Evolutionary conservation across 1,140 invertebrate genomes (phyloP).

Genomic region (Microplitis demolitor): DNA sequence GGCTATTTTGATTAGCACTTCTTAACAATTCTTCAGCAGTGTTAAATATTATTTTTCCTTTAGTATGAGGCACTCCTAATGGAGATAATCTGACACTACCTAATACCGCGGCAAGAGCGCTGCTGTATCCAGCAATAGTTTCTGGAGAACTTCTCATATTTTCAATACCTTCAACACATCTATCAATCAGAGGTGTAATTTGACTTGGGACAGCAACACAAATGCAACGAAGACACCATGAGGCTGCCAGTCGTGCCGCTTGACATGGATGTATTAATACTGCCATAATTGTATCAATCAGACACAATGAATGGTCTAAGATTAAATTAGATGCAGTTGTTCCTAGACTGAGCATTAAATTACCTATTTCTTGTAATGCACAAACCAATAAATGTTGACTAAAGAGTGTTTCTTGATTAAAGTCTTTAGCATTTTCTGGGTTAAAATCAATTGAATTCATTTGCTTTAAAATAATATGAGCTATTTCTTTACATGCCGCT

Average conservation of each 20-base stretch:
- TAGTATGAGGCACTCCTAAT: constrained; percentile 93
- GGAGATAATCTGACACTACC: constrained; percentile 90
- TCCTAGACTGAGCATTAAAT: constrained; percentile 83
- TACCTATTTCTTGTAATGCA: constrained; percentile 90
- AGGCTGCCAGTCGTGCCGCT: constrained; percentile 87
- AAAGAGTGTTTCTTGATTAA: constrained; percentile 87
- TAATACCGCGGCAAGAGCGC: constrained; percentile 89
- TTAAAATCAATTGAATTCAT: constrained; percentile 94
- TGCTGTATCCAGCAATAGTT: constrained; percentile 92
- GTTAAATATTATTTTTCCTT: constrained; percentile 95
- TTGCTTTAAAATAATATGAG: constrained; percentile 89
- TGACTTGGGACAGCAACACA: constrained; percentile 92
- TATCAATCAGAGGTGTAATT: constrained; percentile 90
- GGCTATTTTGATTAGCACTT: constrained; percentile 96
- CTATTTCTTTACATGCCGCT: constrained; percentile 92
- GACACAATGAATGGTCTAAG: constrained; percentile 82
- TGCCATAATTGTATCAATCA: constrained; percentile 68
- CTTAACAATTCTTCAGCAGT: constrained; percentile 95
- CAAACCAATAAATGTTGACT: constrained; percentile 94
- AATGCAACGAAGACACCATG: constrained; percentile 92
- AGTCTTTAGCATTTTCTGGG: constrained; percentile 88
- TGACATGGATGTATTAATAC: constrained; percentile 92
- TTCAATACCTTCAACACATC: constrained; percentile 85
- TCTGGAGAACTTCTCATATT: constrained; percentile 89
- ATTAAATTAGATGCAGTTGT: constrained; percentile 90